Percentiles rank a stretch among this genome's conserved stretches.
phyloP scores from a whole-genome alignment of 1,140 invertebrate genomes.

The Cyrtorhinus lividipennis region DNA sequence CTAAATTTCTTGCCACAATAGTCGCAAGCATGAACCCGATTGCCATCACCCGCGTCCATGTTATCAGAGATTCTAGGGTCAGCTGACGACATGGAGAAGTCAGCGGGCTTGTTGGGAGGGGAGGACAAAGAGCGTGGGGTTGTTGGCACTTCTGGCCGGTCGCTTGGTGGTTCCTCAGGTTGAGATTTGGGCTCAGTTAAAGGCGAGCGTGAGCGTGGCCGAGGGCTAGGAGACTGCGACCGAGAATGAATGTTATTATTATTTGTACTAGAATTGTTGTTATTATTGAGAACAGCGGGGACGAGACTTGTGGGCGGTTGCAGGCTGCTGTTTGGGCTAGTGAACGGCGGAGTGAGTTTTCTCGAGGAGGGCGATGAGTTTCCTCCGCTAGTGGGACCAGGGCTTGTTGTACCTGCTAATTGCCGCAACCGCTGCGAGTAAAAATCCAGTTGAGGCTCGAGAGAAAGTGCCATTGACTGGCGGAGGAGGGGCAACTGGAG shows the following conservation, averaged over 20 bases:
- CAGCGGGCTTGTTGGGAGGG: conserved; percentile 33
- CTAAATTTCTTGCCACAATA: conserved; percentile 88
- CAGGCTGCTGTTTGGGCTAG: conserved; percentile 35
- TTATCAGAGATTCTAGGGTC: conserved; percentile 28
- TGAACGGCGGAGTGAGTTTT: conserved; percentile 67
- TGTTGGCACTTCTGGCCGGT: conserved; percentile 36
- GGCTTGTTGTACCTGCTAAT: conserved; percentile 84
- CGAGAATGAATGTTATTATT: conserved; percentile 32
- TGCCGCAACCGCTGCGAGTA: conserved; percentile 96
- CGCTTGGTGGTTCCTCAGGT: conserved; percentile 32
- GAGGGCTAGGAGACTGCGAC: conserved; percentile 27
- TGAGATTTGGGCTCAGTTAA: conserved; percentile 37
- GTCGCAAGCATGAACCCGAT: conserved; percentile 33
- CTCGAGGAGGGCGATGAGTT: conserved; percentile 56
- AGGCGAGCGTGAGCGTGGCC: conserved; percentile 54
- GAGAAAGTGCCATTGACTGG: conserved; percentile 41
- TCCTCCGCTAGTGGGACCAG: conserved; percentile 60
- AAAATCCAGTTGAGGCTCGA: conserved; percentile 88
- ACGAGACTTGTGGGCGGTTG: conserved; percentile 37
- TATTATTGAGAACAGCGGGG: conserved; percentile 32
- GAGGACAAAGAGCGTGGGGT: conserved; percentile 45
- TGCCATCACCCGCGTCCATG: no score
- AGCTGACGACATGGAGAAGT: conserved; percentile 29
- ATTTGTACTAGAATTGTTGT: conserved; percentile 29
- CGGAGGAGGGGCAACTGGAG: conserved; percentile 35